A percentile compares a stretch with the other conserved stretches of the same genome.
Evolutionary conservation across 2,888 invertebrate genomes (phyloP).

Genomic region (Napeogenes sylphis): DNA sequence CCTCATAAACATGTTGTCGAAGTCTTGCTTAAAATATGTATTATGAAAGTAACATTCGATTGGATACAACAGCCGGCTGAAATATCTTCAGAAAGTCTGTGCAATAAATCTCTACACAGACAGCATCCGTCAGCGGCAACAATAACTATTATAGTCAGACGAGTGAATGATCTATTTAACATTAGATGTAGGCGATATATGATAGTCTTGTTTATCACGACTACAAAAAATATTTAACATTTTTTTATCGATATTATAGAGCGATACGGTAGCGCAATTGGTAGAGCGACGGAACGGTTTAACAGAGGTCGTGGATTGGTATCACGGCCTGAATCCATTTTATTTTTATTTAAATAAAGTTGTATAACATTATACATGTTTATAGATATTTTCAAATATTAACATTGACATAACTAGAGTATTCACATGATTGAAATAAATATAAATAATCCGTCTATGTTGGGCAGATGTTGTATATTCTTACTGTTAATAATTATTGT

Average conservation of each 20-base stretch:
- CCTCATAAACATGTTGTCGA: conserved; percentile 13
- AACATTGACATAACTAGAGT: too few relatives aligned
- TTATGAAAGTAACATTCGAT: conserved; percentile 18
- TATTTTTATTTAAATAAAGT: too few relatives aligned
- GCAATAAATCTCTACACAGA: conserved; percentile 31
- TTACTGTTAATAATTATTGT: too few relatives aligned
- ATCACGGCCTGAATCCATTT: too few relatives aligned
- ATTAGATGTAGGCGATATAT: conserved; percentile 33
- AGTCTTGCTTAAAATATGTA: conserved; percentile 18
- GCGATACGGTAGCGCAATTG: too few relatives aligned
- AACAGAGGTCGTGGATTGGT: too few relatives aligned
- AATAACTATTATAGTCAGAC: conserved; percentile 39
- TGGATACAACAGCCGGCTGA: conserved; percentile 20
- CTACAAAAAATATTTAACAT: conserved; percentile 22
- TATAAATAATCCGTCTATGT: too few relatives aligned
- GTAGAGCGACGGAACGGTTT: too few relatives aligned
- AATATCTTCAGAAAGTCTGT: conserved; percentile 25
- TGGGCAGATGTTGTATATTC: too few relatives aligned
- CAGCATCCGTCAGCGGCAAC: conserved; percentile 34
- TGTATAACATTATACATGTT: too few relatives aligned
- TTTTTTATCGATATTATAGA: neutral
- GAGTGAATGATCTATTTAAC: conserved; percentile 43
- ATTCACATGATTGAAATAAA: too few relatives aligned
- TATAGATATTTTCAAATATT: too few relatives aligned
- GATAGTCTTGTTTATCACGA: neutral